phyloP scores from a whole-genome alignment of 2,888 invertebrate species.

The Leptinotarsa tumamoca region DNA sequence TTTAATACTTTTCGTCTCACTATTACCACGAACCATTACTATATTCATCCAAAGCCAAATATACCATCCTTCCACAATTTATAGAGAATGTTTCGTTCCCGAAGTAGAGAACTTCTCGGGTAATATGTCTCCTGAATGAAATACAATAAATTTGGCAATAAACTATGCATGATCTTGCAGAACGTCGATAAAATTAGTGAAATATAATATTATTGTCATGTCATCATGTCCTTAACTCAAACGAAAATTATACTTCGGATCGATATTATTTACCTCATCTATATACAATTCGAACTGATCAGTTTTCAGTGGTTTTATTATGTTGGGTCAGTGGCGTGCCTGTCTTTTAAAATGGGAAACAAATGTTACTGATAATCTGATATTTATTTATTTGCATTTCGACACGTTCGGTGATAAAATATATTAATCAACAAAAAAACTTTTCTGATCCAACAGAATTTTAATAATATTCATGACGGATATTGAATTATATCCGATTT shows the following conservation, averaged over 20 bases:
- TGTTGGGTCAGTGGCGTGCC: conserved; percentile 3
- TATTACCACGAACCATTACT: too few species aligned
- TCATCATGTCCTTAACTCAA: conserved; percentile 28
- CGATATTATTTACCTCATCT: conserved; percentile 30
- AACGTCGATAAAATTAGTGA: conserved; percentile 34
- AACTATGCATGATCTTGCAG: conserved; percentile 18
- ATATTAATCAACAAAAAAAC: too few species aligned
- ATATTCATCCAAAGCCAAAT: too few species aligned
- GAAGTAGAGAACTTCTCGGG: neutral
- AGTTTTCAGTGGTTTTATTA: conserved; percentile 21
- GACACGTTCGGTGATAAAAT: too few species aligned
- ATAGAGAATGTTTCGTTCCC: neutral
- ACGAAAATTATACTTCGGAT: conserved; percentile 30
- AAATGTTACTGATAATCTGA: too few species aligned
- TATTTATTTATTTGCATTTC: too few species aligned
- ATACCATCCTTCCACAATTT: too few species aligned
- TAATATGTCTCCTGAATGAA: neutral
- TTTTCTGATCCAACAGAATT: too few species aligned
- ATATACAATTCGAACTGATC: conserved; percentile 21
- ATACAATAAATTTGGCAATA: conserved; percentile 19
- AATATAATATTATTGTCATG: conserved; percentile 33
- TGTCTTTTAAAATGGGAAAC: neutral
- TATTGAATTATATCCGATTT: too few species aligned
- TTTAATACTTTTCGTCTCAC: too few species aligned
- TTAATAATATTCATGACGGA: too few species aligned